phyloP scores from a whole-genome alignment of 1,140 invertebrate species.

The Chymomyza costata region DNA sequence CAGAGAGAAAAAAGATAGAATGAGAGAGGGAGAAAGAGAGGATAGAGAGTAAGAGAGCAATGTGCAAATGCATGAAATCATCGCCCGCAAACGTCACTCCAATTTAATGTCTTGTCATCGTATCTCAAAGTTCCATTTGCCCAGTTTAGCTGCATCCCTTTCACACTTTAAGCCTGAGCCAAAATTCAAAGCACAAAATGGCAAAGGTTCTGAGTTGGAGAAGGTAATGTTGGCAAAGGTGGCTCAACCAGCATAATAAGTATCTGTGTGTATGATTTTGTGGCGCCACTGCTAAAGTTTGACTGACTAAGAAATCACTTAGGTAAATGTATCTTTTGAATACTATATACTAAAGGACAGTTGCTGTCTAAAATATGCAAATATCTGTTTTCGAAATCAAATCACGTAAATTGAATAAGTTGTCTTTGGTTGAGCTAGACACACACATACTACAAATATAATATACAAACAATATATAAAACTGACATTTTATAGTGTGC shows the following conservation, averaged over 20 bases:
- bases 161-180: conserved; percentile 53
- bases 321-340: conserved; percentile 49
- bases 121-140: neutral
- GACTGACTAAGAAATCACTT: conserved; percentile 50
- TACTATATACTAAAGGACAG: conserved; percentile 13
- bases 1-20: too few species aligned
- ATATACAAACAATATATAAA: too few species aligned
- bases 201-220: conserved; percentile 53
- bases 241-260: too few species aligned
- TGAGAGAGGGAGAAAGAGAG: too few species aligned
- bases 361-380: conserved; percentile 49
- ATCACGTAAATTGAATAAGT: conserved; percentile 49
- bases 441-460: too few species aligned
- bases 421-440: too few species aligned
- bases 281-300: conserved; percentile 42
- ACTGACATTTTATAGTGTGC: too few species aligned
- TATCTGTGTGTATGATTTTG: too few species aligned
- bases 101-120: conserved; percentile 28
- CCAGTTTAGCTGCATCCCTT: conserved; percentile 19
- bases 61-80: conserved; percentile 30
- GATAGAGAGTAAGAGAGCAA: too few species aligned
- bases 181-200: conserved; percentile 65
- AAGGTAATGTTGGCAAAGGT: too few species aligned
- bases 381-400: conserved; percentile 55
- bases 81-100: conserved; percentile 21